These are phyloP conservation scores for Hypomesus transpacificus DNA, from an alignment of 2,113 vertebrate species.

Conservation along the genomic window DNA sequence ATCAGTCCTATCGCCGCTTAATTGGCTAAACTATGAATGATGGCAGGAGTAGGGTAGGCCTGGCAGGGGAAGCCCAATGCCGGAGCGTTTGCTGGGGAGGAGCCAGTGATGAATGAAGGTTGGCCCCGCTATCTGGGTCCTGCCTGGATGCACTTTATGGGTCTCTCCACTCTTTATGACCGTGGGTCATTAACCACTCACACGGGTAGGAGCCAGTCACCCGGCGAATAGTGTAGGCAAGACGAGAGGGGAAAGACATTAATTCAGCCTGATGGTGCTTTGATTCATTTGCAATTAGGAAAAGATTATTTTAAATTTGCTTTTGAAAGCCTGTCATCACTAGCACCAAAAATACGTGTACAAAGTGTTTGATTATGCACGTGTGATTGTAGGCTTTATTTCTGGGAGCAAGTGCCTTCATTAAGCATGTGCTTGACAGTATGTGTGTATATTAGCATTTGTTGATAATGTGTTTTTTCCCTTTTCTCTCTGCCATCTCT, in stretches of 20 bases:
- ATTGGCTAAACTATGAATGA: constrained; percentile 33
- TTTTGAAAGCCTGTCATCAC: constrained; percentile 21
- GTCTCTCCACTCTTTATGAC: constrained; percentile 14
- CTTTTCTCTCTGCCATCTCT: constrained; percentile 20
- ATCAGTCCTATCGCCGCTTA: constrained; percentile 29
- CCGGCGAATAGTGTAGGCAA: constrained; percentile 30
- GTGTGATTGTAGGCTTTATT: not conserved
- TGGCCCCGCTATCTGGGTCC: constrained; percentile 26
- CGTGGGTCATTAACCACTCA: constrained; percentile 44
- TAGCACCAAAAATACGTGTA: not conserved
- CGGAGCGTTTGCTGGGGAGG: not conserved
- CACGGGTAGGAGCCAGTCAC: constrained; percentile 21
- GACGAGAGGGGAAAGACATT: constrained; percentile 31
- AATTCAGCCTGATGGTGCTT: constrained; percentile 17
- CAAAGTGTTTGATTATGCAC: not conserved
- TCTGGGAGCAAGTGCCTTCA: constrained; percentile 1
- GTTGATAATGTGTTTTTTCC: constrained; percentile 14
- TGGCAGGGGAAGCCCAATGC: constrained; percentile 12
- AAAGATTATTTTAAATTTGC: constrained; percentile 26
- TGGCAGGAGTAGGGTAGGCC: constrained; percentile 3
- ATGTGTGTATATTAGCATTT: not conserved
- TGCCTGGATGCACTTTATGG: constrained; percentile 38
- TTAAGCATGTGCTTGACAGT: constrained; percentile 10
- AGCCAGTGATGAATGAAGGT: constrained; percentile 35
- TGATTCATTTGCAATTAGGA: constrained; percentile 54